Conservation (phyloP, 2,113 vertebrate genomes). For the Emydura subglobosa region DNA sequence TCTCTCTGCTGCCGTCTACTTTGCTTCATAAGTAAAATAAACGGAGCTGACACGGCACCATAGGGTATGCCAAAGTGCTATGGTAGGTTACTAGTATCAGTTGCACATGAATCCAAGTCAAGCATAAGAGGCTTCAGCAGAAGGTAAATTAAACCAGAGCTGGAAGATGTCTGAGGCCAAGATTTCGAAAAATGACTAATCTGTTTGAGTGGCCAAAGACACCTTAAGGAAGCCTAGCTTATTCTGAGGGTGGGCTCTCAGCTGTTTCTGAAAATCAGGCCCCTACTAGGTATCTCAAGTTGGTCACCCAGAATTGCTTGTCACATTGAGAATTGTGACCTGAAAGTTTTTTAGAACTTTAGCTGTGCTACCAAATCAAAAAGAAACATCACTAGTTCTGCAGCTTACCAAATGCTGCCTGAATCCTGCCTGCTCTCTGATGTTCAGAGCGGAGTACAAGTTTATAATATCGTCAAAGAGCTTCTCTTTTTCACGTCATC, state of each 20-base stretch:
- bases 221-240: background rate
- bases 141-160: conserved; percentile 48
- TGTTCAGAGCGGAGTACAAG: background rate
- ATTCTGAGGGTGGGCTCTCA: background rate
- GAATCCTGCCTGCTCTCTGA: background rate
- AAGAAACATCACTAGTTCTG: background rate
- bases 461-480: background rate
- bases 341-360: conserved; percentile 2
- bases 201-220: conserved; percentile 43
- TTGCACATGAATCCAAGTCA: conserved; percentile 52
- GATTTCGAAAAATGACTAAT: conserved; percentile 36
- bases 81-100: conserved; percentile 67
- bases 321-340: background rate
- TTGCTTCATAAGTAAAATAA: conserved; percentile 43
- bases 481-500: conserved; percentile 33
- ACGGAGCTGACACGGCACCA: conserved; percentile 54
- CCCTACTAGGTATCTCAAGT: background rate
- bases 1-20: conserved; percentile 61
- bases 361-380: background rate
- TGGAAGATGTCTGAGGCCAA: conserved; percentile 56
- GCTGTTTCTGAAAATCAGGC: background rate
- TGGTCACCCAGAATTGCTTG: background rate
- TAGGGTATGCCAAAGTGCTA: conserved; percentile 45
- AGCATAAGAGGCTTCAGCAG: conserved; percentile 40
- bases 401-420: conserved; percentile 2